Base-by-base conservation (phyloP, 2,888 invertebrate genomes). In the Scotopteryx bipunctaria region DNA sequence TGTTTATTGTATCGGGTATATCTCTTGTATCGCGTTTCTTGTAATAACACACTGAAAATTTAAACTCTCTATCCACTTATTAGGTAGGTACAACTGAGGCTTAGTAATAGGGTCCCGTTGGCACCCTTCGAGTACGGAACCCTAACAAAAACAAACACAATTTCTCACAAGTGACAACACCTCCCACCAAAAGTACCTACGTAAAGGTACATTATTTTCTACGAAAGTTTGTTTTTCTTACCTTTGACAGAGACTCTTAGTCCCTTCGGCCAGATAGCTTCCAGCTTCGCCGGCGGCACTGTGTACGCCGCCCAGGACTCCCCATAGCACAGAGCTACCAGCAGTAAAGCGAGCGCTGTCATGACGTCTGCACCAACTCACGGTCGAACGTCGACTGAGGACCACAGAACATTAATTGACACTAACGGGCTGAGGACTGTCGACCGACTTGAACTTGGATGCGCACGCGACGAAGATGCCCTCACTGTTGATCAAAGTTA, bases 261-360 rank as follows among this genome's bases (percentile, higher is more conserved):
- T 48, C 94, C 94, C 69, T 76, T 89, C 0, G 94, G 94, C 60
- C 85, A 83, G 23, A 93, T 84, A 1, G 92, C 92, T 69, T 93
- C 92, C 0, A 94, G 78, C 47, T 83, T 91, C 0, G 93, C 91
- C 0, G 84, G 81, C 0, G 93, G 93, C 0, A 93, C 91, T 1
- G 57, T 68, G 44, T 87, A 86, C 1, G 63, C 66, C 1, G 66
- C 67, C 31, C 68, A 50, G 0, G 58, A 62, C 25, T 71, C 70
- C 0, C 57, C 71, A 25, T 42, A 36, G 49, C 67, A 67, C 49
- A 62, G 53, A 16, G 68, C 63, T 17, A 69, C 29, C 2, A 76
- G 32, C 33, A 63, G 61, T 1, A 77, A 54, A 57, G 38, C 63
- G 13, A 59, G 41, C 32, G 56, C 60, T 51, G 64, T 57, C 76